Evolutionary conservation across 2,888 invertebrate genomes (phyloP), one percentile per base, ranked within the genome.

Genomic region (Oegoconia quadripuncta): DNA sequence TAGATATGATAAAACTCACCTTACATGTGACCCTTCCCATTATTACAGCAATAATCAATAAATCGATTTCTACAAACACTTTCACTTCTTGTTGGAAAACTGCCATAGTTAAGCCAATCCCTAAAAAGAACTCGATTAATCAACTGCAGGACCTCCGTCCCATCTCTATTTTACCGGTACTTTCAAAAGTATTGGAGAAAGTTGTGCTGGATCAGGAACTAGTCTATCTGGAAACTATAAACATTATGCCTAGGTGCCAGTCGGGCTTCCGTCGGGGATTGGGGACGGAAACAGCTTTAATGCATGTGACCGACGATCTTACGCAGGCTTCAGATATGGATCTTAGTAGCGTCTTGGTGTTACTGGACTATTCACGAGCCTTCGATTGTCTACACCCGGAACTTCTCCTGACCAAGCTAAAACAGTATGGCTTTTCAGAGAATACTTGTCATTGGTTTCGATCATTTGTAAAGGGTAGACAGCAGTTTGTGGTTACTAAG

Each of bases 121-220:
- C 38, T 18, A 42, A 42, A 23, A 20, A 16, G 1, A 7, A 12
- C 2, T 22, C 18, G 8, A 8, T 25, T 2, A 17, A 4, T 27
- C 27, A 8, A 8, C 12, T 17, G 31, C 18, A 34, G 9, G 37
- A 41, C 16, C 18, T 41, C 3, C n/a, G 41, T 3, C 34, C 42
- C 1, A 44, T 44, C 3, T 41, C 37, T 20, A 35, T 40, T 20
- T 22, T 44, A 6, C 35, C 35, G 1, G 25, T 29, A 14, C 7
- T 42, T 2, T 41, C 47, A 7, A 47, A 47, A 38, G 26, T 47
- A 8, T 17, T 42, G 7, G 46, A 47, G 34, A 47, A 38, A 29
- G 25, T 41, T 0, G 40, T 46, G 0, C 27, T 38, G 2, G 13
- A 16, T 2, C 46, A 46, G 36, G 16, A 4, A 26, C 27, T 4